Conservation (phyloP, 1,140 invertebrate genomes). For the Bombus cullumanus region DNA sequence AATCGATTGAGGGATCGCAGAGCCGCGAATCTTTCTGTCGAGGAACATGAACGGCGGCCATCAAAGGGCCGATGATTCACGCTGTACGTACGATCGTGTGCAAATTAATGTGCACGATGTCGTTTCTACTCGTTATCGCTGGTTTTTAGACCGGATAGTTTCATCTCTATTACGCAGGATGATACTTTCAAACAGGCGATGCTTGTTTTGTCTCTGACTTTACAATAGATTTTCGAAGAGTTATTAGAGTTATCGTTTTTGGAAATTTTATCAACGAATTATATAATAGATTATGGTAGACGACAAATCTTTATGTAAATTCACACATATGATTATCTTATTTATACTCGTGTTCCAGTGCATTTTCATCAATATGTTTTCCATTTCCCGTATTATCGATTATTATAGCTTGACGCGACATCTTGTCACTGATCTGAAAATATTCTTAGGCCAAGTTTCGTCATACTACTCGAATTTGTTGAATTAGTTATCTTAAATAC, state of each 20-base stretch:
- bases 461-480: too few relatives aligned
- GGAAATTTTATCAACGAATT: not conserved
- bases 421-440: too few relatives aligned
- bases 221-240: not conserved
- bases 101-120: conserved; percentile 30
- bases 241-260: not conserved
- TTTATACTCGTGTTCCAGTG: too few relatives aligned
- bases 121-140: not conserved
- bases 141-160: not conserved
- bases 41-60: conserved; percentile 34
- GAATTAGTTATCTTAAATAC: too few relatives aligned
- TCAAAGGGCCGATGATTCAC: conserved; percentile 51
- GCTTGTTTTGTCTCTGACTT: not conserved
- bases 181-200: not conserved
- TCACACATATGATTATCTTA: too few relatives aligned
- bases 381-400: too few relatives aligned
- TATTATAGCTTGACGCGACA: too few relatives aligned
- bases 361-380: too few relatives aligned
- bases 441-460: too few relatives aligned
- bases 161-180: too few relatives aligned
- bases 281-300: too few relatives aligned
- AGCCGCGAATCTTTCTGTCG: conserved; percentile 56
- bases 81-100: conserved; percentile 1
- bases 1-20: conserved; percentile 62
- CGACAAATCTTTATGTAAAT: too few relatives aligned